Base-by-base conservation (phyloP, 2,113 vertebrate genomes). In the Atherinomorus stipes region DNA sequence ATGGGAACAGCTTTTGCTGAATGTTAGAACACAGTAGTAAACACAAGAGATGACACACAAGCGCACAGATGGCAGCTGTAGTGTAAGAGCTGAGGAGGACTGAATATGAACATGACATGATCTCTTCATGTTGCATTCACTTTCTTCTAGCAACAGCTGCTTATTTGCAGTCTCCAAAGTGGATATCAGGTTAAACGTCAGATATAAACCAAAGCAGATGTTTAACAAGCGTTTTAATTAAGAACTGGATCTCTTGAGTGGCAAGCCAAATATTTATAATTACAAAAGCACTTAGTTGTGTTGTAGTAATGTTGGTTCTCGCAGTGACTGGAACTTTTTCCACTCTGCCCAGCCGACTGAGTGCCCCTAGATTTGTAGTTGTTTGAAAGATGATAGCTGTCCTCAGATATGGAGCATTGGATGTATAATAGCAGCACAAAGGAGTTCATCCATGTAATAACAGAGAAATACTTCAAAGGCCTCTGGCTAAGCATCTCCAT, bases 401-500 rank as follows among this genome's bases (percentile, higher is more conserved):
- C 67, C 64, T 72, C 51, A 70, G 34, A 75, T 44, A 71, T 57
- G 50, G 12, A 15, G 51, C 6, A 12, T 13, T 69, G 59, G 74
- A 82, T 80, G 77, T 67, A 74, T 64, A 83, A 80, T 68, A 59
- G 71, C 57, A 53, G 68, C 69, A 83, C 47, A 88, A 87, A 77
- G 47, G 65, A 74, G 74, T 78, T 64, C 51, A 73, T 71, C 68
- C 66, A 71, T 88, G 63, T 85, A 80, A 84, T 89, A 83, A 75
- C 25, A 71, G 65, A 54, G 74, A 16, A 64, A 57, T 4, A 78
- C 80, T 86, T 88, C 78, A 88, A 90, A 86, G 88, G 64, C 69
- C 86, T 62, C 76, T 64, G 64, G 40, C 75, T 85, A 83, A 76
- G 85, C 76, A 18, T 60, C 38, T 74, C 62, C 80, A 61, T 49